A percentile compares a stretch with the other conserved stretches of the same genome.
Evolutionary conservation across 2,888 invertebrate genomes (phyloP).

Genomic region (Apamea sordens): DNA sequence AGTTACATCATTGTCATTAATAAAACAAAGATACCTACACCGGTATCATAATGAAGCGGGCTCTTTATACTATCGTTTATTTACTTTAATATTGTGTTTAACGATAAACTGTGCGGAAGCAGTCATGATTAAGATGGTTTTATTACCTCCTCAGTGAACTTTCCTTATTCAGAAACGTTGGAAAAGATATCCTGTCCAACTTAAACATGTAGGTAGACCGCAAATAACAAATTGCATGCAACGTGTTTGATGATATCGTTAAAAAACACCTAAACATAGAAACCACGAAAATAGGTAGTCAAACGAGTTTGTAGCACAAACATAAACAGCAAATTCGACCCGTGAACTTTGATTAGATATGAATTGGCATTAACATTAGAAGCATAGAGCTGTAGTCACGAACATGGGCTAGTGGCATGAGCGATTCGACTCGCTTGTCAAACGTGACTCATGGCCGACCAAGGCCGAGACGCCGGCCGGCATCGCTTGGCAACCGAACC

Average conservation of each 20-base stretch:
- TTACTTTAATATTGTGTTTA: conserved; percentile 49
- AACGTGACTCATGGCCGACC: conserved; percentile 80
- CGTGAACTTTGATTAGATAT: conserved; percentile 72
- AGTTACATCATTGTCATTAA: conserved; percentile 70
- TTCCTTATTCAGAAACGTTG: conserved; percentile 7
- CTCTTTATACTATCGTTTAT: conserved; percentile 54
- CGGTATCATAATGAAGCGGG: conserved; percentile 54
- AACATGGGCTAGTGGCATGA: conserved; percentile 65
- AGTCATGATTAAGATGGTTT: conserved; percentile 35
- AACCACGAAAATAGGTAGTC: conserved; percentile 37
- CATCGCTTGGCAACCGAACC: conserved; percentile 79
- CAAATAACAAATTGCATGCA: conserved; percentile 21
- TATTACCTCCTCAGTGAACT: conserved; percentile 43
- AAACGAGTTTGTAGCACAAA: conserved; percentile 57
- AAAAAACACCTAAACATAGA: conserved; percentile 37
- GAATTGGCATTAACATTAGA: conserved; percentile 68
- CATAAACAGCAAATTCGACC: conserved; percentile 65
- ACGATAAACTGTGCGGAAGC: conserved; percentile 61
- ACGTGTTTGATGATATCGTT: background rate
- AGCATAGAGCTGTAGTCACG: conserved; percentile 71
- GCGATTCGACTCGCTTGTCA: conserved; percentile 74
- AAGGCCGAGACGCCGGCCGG: conserved; percentile 88
- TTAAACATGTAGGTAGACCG: background rate
- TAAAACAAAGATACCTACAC: conserved; percentile 68
- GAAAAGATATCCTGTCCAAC: background rate